Evolutionary conservation across 2,888 invertebrate genomes (phyloP).

Genomic region (Taphrorychus bicolor): DNA sequence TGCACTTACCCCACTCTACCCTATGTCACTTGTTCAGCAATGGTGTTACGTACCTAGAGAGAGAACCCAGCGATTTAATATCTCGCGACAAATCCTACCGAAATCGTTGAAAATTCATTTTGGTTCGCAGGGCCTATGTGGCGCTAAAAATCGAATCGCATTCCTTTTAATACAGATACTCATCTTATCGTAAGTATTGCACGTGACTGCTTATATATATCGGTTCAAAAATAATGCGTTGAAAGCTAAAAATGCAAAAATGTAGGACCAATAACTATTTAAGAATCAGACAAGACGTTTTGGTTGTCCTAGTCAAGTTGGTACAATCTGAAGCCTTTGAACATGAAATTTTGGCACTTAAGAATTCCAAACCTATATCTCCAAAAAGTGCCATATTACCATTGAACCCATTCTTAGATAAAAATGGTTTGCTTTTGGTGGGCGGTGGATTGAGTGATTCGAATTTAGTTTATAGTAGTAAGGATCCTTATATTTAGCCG

Average conservation of each 20-base stretch:
- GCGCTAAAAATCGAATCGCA: not conserved
- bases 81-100: not conserved
- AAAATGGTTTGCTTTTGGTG: slow-evolving; percentile 31
- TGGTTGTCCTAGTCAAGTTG: not conserved
- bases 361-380: not conserved
- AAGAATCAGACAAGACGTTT: not conserved
- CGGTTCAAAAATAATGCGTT: not conserved
- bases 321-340: not conserved
- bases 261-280: not conserved
- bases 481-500: slow-evolving; percentile 35
- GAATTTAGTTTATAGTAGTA: slow-evolving; percentile 16
- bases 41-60: not conserved
- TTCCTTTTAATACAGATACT: not conserved
- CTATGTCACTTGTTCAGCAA: not conserved
- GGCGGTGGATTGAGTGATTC: slow-evolving; percentile 38
- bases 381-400: slow-evolving; percentile 16
- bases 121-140: not conserved
- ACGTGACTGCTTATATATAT: not conserved
- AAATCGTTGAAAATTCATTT: not conserved
- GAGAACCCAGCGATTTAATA: not conserved
- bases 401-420: slow-evolving; percentile 35
- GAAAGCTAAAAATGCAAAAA: not conserved
- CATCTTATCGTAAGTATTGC: not conserved
- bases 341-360: slow-evolving; percentile 21
- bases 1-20: too few species aligned